Evolutionary conservation across 2,113 vertebrate genomes (phyloP).

Genomic region (Lipophrys pholis): DNA sequence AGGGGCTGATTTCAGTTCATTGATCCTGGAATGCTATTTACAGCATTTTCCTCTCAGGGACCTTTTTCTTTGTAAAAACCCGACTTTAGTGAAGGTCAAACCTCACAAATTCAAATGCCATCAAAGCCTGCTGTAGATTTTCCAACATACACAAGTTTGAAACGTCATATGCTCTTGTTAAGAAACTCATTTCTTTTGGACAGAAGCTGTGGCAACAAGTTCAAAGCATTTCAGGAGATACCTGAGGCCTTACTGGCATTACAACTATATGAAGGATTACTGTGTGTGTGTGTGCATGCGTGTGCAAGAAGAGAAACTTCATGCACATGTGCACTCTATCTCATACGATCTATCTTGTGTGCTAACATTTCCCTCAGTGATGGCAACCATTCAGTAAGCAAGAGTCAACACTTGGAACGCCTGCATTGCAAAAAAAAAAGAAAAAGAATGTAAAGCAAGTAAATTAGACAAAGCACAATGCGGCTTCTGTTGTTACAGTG

Average conservation of each 20-base stretch:
- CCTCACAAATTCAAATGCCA: conserved; percentile 12
- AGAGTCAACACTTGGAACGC: conserved; percentile 49
- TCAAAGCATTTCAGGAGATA: conserved; percentile 56
- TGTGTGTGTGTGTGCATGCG: neutral
- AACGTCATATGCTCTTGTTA: conserved; percentile 50
- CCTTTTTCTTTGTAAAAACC: conserved; percentile 12
- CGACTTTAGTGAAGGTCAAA: conserved; percentile 1
- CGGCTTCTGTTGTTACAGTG: conserved; percentile 82
- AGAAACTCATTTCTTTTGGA: conserved; percentile 43
- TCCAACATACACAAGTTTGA: conserved; percentile 37
- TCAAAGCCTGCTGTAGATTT: neutral
- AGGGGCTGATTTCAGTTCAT: conserved; percentile 31
- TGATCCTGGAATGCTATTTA: conserved; percentile 59
- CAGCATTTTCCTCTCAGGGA: conserved; percentile 1
- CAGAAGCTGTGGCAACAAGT: conserved; percentile 27
- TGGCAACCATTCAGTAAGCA: conserved; percentile 40
- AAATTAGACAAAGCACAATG: conserved; percentile 83
- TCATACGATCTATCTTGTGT: conserved; percentile 10
- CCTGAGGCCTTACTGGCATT: conserved; percentile 40
- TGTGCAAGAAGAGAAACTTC: neutral
- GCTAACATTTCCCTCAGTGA: conserved; percentile 41
- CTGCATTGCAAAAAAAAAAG: conserved; percentile 51
- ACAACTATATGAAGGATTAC: conserved; percentile 28
- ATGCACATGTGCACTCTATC: neutral
- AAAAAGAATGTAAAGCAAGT: conserved; percentile 67